A percentile compares a stretch with the other conserved stretches of the same genome.
These are phyloP conservation scores for Ptychoptera contaminata DNA, from an alignment of 2,888 invertebrate genomes.

Conservation along the genomic window DNA sequence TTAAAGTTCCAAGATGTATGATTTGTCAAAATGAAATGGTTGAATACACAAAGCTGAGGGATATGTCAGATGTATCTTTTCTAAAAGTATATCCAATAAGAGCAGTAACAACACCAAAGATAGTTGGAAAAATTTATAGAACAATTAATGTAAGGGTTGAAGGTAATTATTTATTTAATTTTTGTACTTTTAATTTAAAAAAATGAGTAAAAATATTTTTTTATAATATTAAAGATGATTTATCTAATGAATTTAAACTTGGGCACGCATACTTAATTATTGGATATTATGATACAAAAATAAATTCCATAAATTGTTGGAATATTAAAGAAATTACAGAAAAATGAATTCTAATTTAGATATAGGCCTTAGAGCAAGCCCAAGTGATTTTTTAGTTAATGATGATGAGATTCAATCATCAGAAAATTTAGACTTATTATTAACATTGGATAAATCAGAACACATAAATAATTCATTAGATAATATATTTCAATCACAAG, in stretches of 20 bases:
- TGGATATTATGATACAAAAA: constrained; percentile 18
- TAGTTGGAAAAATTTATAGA: constrained; percentile 16
- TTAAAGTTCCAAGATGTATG: constrained; percentile 20
- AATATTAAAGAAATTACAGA: constrained; percentile 9
- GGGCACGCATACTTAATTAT: constrained; percentile 21
- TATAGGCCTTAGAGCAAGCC: too few relatives aligned
- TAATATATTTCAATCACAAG: too few relatives aligned
- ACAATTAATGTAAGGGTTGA: constrained; percentile 16
- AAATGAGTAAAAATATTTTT: not conserved
- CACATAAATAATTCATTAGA: too few relatives aligned
- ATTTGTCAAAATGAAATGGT: constrained; percentile 21
- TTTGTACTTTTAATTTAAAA: not conserved
- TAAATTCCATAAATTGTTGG: constrained; percentile 6
- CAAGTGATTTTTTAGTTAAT: too few relatives aligned
- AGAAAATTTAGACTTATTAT: too few relatives aligned
- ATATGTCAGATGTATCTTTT: constrained; percentile 17
- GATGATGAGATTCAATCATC: too few relatives aligned
- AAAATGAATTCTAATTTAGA: constrained; percentile 7
- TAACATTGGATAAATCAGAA: too few relatives aligned
- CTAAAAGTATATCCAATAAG: constrained; percentile 18
- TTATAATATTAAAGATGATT: constrained; percentile 14
- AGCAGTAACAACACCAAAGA: constrained; percentile 18
- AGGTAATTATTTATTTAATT: constrained; percentile 12
- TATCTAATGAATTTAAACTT: constrained; percentile 15
- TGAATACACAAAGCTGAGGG: constrained; percentile 23